Conservation (phyloP, 2,888 invertebrate genomes). For the Myathropa florea region DNA sequence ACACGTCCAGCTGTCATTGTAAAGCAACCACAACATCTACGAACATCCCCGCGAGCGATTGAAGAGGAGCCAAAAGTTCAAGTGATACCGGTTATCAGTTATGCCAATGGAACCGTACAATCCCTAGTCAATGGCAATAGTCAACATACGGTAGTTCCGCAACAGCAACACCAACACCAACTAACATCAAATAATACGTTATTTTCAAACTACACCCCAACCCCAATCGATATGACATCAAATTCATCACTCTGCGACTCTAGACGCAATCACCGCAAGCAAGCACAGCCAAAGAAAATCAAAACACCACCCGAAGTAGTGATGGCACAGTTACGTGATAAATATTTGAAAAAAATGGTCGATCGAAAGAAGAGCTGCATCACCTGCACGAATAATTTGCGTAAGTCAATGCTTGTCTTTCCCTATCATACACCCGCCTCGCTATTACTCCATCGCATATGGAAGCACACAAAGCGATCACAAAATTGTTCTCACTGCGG, state of each 20-base stretch:
- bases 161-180: background rate
- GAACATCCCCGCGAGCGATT: conserved; percentile 40
- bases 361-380: conserved; percentile 78
- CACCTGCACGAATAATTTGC: conserved; percentile 74
- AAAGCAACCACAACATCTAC: conserved; percentile 14
- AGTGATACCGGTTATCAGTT: conserved; percentile 57
- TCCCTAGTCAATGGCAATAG: conserved; percentile 50
- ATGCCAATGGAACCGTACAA: conserved; percentile 38
- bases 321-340: conserved; percentile 79
- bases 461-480: conserved; percentile 80
- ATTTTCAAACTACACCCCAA: conserved; percentile 2
- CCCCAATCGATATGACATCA: conserved; percentile 52
- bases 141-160: background rate
- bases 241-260: conserved; percentile 63
- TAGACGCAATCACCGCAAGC: conserved; percentile 81
- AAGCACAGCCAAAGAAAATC: conserved; percentile 81
- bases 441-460: conserved; percentile 81
- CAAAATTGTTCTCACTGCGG: conserved; percentile 75
- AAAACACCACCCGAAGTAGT: conserved; percentile 77
- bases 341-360: conserved; percentile 80
- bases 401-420: conserved; percentile 76
- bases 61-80: conserved; percentile 60
- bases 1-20: conserved; percentile 53
- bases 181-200: background rate
- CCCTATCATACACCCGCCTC: conserved; percentile 82